A percentile compares a stretch with the other conserved stretches of the same genome.
phyloP scores from a whole-genome alignment of 2,888 invertebrate species.

The Morpho deidamia region DNA sequence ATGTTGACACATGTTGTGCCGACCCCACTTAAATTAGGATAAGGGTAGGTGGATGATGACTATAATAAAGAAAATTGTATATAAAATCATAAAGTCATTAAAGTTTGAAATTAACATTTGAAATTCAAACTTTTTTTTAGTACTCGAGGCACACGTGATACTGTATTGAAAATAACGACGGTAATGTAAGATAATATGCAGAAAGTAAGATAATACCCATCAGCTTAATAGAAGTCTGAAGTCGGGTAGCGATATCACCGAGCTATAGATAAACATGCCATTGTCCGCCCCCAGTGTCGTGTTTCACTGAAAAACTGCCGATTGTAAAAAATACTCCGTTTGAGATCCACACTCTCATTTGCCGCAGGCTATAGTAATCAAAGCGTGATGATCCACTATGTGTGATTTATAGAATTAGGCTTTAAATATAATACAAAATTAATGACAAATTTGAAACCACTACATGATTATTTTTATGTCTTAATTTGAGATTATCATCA shows the following conservation, averaged over 20 bases:
- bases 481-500: too few relatives aligned
- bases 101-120: too few relatives aligned
- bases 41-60: too few relatives aligned
- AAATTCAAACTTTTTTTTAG: too few relatives aligned
- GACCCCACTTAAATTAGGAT: too few relatives aligned
- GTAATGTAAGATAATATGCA: neutral
- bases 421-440: too few relatives aligned
- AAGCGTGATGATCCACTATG: slow-evolving; percentile 3
- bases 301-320: slow-evolving; percentile 57
- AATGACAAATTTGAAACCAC: too few relatives aligned
- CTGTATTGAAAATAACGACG: neutral
- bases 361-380: slow-evolving; percentile 22
- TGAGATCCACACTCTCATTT: slow-evolving; percentile 44
- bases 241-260: slow-evolving; percentile 13
- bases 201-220: slow-evolving; percentile 26
- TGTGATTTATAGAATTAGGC: too few relatives aligned
- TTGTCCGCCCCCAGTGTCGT: slow-evolving; percentile 48
- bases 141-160: neutral
- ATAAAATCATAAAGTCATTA: too few relatives aligned
- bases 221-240: slow-evolving; percentile 25
- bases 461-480: too few relatives aligned
- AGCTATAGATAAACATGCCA: slow-evolving; percentile 23
- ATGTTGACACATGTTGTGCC: too few relatives aligned
- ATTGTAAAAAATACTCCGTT: slow-evolving; percentile 56
- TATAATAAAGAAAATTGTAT: too few relatives aligned